Conservation (phyloP, 2,797 vertebrate genomes). For the Rhynchonycteris naso region DNA sequence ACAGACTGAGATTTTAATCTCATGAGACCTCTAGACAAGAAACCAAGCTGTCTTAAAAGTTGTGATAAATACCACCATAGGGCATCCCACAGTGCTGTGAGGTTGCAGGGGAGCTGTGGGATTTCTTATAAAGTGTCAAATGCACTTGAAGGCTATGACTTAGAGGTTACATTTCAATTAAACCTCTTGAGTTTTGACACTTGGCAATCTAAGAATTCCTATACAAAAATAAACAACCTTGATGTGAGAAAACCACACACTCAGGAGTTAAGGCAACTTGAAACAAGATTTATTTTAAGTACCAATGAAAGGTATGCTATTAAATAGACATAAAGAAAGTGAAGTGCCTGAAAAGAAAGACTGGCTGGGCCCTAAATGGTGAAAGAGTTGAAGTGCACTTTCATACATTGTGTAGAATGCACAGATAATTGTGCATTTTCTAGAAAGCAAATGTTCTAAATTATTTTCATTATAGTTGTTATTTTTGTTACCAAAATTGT, state of each 20-base stretch:
- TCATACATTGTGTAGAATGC: background rate
- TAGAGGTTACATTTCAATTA: constrained; percentile 12
- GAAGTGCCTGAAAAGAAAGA: background rate
- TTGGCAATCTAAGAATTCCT: background rate
- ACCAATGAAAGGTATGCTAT: background rate
- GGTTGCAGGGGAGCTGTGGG: background rate
- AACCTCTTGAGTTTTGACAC: constrained; percentile 25
- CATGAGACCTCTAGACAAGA: background rate
- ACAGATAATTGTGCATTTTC: background rate
- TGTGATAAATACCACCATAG: background rate
- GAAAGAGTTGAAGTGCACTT: background rate
- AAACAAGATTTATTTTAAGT: constrained; percentile 5
- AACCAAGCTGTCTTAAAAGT: background rate
- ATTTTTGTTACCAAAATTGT: background rate
- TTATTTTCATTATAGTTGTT: background rate
- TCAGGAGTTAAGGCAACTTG: background rate
- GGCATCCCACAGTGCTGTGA: background rate
- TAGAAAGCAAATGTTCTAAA: background rate
- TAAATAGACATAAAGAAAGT: constrained; percentile 27
- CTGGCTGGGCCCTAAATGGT: background rate
- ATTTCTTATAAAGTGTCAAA: background rate
- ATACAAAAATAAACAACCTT: constrained; percentile 35
- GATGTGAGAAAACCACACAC: constrained; percentile 5
- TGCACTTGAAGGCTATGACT: background rate
- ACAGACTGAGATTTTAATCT: background rate